phyloP scores from a whole-genome alignment of 2,113 vertebrate genomes.

The Vanacampus margaritifer region DNA sequence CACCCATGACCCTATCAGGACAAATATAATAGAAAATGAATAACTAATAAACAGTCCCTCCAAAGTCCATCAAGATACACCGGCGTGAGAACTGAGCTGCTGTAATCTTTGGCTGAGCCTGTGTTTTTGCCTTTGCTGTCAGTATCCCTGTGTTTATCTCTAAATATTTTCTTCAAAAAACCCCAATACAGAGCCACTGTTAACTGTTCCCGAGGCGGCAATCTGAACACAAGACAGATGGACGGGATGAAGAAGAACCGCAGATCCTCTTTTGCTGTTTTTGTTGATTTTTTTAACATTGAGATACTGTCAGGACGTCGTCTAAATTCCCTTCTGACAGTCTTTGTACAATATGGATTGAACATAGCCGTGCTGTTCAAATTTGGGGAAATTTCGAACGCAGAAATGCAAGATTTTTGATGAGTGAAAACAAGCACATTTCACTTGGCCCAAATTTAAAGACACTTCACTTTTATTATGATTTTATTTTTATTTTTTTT shows the following conservation, averaged over 20 bases:
- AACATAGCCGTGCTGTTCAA: conserved; percentile 7
- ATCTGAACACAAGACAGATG: conserved; percentile 19
- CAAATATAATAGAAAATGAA: not conserved
- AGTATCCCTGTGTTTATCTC: conserved; percentile 19
- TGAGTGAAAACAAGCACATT: conserved; percentile 19
- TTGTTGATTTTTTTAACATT: not conserved
- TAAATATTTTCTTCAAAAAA: conserved; percentile 38
- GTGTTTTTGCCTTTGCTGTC: conserved; percentile 41
- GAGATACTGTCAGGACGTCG: not conserved
- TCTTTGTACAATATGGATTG: not conserved
- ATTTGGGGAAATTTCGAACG: not conserved
- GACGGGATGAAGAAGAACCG: conserved; percentile 6
- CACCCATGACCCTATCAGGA: too few relatives aligned
- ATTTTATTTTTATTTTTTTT: too few relatives aligned
- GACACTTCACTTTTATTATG: not conserved
- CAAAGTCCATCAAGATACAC: not conserved
- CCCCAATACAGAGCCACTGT: conserved; percentile 31
- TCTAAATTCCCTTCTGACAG: not conserved
- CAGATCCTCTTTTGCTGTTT: conserved; percentile 21
- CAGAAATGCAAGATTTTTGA: conserved; percentile 9
- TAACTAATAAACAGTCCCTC: too few relatives aligned
- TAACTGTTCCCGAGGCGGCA: conserved; percentile 16
- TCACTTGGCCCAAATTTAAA: conserved; percentile 5
- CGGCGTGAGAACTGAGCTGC: conserved; percentile 53
- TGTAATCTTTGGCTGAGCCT: conserved; percentile 56